Base-by-base conservation (phyloP, 2,113 vertebrate genomes). In the Hippocampus guttulatus region DNA sequence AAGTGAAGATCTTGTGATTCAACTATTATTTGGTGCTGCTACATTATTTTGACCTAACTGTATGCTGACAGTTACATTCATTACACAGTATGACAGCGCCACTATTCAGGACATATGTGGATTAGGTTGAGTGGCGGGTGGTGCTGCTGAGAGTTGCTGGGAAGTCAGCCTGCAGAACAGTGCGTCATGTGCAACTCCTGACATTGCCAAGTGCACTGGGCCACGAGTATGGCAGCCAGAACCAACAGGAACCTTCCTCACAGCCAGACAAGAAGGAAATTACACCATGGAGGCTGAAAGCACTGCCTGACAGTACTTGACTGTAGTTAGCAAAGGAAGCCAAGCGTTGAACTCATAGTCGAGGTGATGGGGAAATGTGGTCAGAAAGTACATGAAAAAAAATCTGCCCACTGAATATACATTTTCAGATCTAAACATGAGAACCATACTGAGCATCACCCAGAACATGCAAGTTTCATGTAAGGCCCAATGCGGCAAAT, bases 171-270 rank as follows among this genome's bases (percentile, higher is more conserved):
- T 68, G 80, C 86, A 85, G 74, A 77, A 79, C 81, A 49, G 77
- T 76, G 79, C 81, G 80, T 88, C 78, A 77, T 83, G 64, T 76
- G 68, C 76, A 79, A 78, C 77, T 77, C 78, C 77, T 86, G 78
- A 79, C 70, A 49, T 71, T 75, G 83, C 80, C 70, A 89, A 89
- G 71, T 81, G 71, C 81, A 84, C 45, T 58, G 77, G 79, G 78
- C 58, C 72, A 74, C 75, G 63, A 72, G n/a, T 45, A 45, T 25
- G 68, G 70, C 62, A 70, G 88, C 90, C 88, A 89, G 87, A 90
- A 84, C 76, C 84, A 90, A 90, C 89, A 90, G 62, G 74, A 73
- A 65, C 51, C 25, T 18, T 68, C 85, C 78, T 86, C 75, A 68
- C 81, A 77, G 82, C 64, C 65, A 67, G 64, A 70, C 73, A 40